These are phyloP conservation scores for Spondyliosoma cantharus DNA, from an alignment of 2,797 vertebrate genomes.

Conservation along the genomic window DNA sequence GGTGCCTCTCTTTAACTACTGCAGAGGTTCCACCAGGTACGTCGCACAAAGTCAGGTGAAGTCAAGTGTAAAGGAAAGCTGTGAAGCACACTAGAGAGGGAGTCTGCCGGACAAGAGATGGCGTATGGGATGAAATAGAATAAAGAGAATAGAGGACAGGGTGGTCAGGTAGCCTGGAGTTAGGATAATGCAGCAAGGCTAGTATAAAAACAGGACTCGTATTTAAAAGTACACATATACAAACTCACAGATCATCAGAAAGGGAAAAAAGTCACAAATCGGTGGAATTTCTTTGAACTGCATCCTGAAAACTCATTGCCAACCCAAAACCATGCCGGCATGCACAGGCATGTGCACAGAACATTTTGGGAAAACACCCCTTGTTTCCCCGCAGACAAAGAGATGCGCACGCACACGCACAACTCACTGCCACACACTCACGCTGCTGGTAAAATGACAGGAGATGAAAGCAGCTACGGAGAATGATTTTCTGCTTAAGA, in stretches of 20 bases:
- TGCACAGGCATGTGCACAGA: conserved; percentile 60
- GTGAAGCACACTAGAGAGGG: conserved; percentile 12
- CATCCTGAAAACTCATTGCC: conserved; percentile 54
- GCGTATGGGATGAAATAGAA: conserved; percentile 34
- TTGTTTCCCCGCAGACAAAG: conserved; percentile 65
- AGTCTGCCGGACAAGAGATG: conserved; percentile 22
- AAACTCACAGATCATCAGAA: conserved; percentile 43
- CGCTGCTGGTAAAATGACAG: conserved; percentile 53
- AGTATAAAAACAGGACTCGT: not conserved
- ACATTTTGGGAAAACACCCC: conserved; percentile 64
- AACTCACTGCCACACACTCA: not conserved
- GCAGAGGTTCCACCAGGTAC: conserved; percentile 47
- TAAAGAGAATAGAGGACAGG: conserved; percentile 26
- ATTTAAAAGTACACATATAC: conserved; percentile 27
- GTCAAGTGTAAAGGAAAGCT: conserved; percentile 45
- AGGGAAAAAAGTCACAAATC: conserved; percentile 41
- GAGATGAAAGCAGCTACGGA: conserved; percentile 66
- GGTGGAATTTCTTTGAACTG: conserved; percentile 52
- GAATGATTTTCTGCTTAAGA: conserved; percentile 68
- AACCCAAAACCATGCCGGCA: conserved; percentile 54
- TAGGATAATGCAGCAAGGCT: conserved; percentile 8
- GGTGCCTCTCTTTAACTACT: conserved; percentile 25
- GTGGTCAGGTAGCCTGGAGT: conserved; percentile 38
- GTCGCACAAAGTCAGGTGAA: conserved; percentile 34
- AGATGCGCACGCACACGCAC: conserved; percentile 9